Evolutionary conservation across 2,888 invertebrate genomes (phyloP).

Genomic region (Ennomos quercinarius): DNA sequence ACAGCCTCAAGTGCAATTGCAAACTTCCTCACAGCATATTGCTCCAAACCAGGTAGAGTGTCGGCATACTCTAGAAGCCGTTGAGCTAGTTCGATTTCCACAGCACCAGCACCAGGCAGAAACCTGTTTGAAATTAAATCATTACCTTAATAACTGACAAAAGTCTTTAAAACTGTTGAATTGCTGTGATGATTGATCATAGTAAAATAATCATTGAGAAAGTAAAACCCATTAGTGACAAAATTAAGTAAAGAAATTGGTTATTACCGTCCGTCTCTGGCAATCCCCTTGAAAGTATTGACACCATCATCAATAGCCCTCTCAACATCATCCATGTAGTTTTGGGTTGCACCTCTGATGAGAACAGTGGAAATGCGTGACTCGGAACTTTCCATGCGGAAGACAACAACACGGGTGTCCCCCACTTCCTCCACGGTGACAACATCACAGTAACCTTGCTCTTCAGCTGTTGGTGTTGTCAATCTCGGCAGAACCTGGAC

Average conservation of each 20-base stretch:
- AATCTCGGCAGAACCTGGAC: constrained; percentile 87
- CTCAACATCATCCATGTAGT: constrained; percentile 99
- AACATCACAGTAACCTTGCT: constrained; percentile 95
- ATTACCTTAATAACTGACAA: not conserved
- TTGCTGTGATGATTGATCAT: too few species aligned
- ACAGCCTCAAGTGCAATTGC: constrained; percentile 95
- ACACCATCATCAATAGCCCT: constrained; percentile 99
- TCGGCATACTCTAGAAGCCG: constrained; percentile 95
- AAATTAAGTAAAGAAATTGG: not conserved
- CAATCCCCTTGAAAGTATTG: constrained; percentile 97
- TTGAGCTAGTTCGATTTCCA: constrained; percentile 96
- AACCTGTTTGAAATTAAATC: constrained; percentile 73
- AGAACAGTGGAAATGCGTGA: constrained; percentile 97
- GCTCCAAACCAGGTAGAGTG: constrained; percentile 96
- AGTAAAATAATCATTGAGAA: too few species aligned
- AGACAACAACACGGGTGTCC: constrained; percentile 97
- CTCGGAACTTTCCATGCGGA: constrained; percentile 93
- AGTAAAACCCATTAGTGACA: too few species aligned
- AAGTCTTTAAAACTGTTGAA: too few species aligned
- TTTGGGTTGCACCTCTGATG: constrained; percentile 98
- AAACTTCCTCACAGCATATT: constrained; percentile 98
- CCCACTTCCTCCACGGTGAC: constrained; percentile 97
- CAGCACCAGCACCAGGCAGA: constrained; percentile 97
- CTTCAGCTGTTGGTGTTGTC: constrained; percentile 93
- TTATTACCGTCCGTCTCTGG: constrained; percentile 88